Conservation (phyloP, 1,140 invertebrate genomes). For the Globodera ellingtonae region DNA sequence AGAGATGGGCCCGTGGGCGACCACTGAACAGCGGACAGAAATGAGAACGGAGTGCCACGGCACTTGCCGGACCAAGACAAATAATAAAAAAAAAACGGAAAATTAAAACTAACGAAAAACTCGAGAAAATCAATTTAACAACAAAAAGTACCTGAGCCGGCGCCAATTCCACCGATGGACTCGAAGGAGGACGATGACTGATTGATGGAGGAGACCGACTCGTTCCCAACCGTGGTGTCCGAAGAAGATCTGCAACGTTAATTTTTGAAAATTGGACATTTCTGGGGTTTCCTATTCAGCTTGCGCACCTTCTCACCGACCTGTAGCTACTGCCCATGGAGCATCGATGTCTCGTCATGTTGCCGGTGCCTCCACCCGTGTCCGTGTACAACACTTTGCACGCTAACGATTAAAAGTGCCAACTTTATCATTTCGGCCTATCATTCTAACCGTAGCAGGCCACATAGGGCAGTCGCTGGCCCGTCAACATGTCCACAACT, state of each 20-base stretch:
- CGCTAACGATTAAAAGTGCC: constrained; percentile 7
- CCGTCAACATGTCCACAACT: constrained; percentile 58
- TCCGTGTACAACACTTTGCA: constrained; percentile 65
- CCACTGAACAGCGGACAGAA: not conserved
- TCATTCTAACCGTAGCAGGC: constrained; percentile 52
- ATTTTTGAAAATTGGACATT: not conserved
- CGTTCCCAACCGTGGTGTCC: constrained; percentile 36
- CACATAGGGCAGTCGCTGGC: constrained; percentile 58
- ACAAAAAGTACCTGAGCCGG: not conserved
- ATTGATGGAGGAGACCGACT: constrained; percentile 23
- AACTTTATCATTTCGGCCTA: not conserved
- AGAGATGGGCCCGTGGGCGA: constrained; percentile 4
- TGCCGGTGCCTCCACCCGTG: constrained; percentile 62
- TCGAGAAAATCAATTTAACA: too few species aligned
- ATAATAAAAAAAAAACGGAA: too few species aligned
- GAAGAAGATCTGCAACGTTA: constrained; percentile 30
- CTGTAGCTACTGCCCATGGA: constrained; percentile 63
- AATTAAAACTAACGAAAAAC: too few species aligned
- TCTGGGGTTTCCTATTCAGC: too few species aligned
- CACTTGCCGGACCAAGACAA: too few species aligned
- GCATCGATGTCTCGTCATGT: constrained; percentile 48
- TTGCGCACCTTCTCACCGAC: constrained; percentile 47
- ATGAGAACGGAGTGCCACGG: not conserved
- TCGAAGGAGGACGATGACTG: constrained; percentile 27
- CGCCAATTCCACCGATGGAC: constrained; percentile 6